Evolutionary conservation across 2,113 vertebrate genomes (phyloP).

Genomic region (Amblyopsis rosae): DNA sequence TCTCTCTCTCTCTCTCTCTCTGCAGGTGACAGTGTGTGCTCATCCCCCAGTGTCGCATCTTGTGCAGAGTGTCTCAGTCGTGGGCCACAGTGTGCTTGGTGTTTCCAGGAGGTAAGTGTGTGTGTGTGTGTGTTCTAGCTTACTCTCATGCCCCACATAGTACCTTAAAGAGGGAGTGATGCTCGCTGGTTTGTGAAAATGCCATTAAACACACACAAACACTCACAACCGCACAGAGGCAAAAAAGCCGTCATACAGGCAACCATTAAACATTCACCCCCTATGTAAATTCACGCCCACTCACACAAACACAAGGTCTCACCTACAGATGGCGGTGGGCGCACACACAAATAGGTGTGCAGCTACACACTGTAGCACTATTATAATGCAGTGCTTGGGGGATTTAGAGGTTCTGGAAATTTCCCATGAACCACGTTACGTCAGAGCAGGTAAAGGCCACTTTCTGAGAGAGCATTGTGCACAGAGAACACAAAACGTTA

Average conservation of each 20-base stretch:
- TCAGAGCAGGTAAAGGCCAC: too few relatives aligned
- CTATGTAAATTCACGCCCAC: too few relatives aligned
- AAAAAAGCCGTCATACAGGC: background rate
- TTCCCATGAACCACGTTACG: too few relatives aligned
- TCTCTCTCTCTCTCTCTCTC: conserved; percentile 3
- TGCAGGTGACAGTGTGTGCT: conserved; percentile 85
- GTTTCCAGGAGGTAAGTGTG: conserved; percentile 86
- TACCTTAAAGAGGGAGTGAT: conserved; percentile 11
- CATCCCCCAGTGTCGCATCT: conserved; percentile 78
- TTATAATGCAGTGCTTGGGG: conserved; percentile 6
- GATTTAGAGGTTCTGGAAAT: too few relatives aligned
- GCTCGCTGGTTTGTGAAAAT: conserved; percentile 29
- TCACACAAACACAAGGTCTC: too few relatives aligned
- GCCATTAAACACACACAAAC: conserved; percentile 9
- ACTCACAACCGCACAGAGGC: conserved; percentile 1
- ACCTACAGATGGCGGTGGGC: background rate
- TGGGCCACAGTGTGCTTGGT: conserved; percentile 95
- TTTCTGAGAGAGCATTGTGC: too few relatives aligned
- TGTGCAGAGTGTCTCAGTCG: conserved; percentile 86
- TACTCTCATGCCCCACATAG: background rate
- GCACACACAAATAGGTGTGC: conserved; percentile 14
- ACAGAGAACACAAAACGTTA: too few relatives aligned
- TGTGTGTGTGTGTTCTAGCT: background rate
- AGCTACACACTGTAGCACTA: conserved; percentile 6
- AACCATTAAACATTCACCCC: background rate